These are phyloP conservation scores for Drosophila meridiana DNA, from an alignment of 2,888 invertebrate species.

Conservation along the genomic window DNA sequence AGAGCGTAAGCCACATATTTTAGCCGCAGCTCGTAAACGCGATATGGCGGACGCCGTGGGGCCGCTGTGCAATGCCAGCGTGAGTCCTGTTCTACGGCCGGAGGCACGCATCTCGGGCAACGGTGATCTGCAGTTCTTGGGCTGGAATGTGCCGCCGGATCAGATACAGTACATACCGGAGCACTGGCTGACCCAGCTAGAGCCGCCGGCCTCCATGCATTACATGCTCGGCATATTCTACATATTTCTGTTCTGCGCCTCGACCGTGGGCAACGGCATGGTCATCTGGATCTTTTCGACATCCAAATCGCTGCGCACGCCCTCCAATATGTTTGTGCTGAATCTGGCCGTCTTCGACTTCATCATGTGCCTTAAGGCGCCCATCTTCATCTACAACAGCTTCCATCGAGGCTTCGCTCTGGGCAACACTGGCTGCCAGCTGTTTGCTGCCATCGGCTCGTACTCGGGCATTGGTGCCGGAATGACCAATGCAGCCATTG, in stretches of 20 bases:
- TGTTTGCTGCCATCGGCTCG: conserved; percentile 91
- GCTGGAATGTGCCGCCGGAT: conserved; percentile 91
- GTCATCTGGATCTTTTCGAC: conserved; percentile 89
- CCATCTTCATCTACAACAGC: conserved; percentile 94
- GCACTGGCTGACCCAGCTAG: conserved; percentile 92
- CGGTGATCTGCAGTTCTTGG: conserved; percentile 86
- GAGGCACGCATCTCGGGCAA: conserved; percentile 67
- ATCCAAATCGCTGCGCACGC: conserved; percentile 85
- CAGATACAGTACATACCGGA: conserved; percentile 91
- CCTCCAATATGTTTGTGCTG: conserved; percentile 93
- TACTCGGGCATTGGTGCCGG: conserved; percentile 92
- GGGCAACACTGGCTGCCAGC: conserved; percentile 90
- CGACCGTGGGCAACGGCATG: conserved; percentile 92
- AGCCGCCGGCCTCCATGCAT: conserved; percentile 92
- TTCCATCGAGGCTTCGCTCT: conserved; percentile 91
- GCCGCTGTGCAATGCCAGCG: conserved; percentile 72
- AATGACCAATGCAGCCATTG: conserved; percentile 93
- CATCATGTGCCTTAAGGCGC: conserved; percentile 94
- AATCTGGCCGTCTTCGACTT: conserved; percentile 93
- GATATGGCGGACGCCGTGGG: conserved; percentile 43
- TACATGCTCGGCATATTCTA: conserved; percentile 92
- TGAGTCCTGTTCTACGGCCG: conserved; percentile 64
- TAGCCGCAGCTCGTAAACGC: conserved; percentile 2
- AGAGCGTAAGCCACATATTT: conserved; percentile 27
- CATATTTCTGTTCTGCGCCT: conserved; percentile 89